Evolutionary conservation across 2,113 vertebrate genomes (phyloP), one percentile per base, ranked within the genome.

Genomic region (Prietella phreatophila): DNA sequence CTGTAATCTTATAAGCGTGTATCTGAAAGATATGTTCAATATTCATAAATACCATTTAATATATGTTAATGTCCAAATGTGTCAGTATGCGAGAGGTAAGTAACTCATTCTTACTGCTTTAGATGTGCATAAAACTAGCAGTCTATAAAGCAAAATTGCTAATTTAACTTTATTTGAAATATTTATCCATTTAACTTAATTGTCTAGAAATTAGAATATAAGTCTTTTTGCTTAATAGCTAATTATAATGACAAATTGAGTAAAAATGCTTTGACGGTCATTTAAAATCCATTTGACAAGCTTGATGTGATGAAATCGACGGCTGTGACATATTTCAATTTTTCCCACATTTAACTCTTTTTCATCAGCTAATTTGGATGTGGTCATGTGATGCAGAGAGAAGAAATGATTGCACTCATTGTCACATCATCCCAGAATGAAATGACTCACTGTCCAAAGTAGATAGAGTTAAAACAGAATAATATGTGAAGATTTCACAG

Each of bases 211-310:
- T 82, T 58, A 42, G 22, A 82, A 61, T 39, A 5, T 27, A 61
- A 82, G 39, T 36, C 17, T 9, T 82, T 82, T 9, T 81, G 30
- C 80, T 82, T 39, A 60, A 56, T 56, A 75, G 83, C 30, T 85
- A 73, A 39, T 85, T 36, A 73, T 20, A 39, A 61, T 82, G 58
- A 73, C 53, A 36, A 85, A 85, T 85, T 58, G 30, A 75, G 75
- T 69, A 84, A 85, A 85, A 73, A 50, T 56, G 53, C 5, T 6
- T 39, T 85, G 67, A 75, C 36, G 7, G 33, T 85, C 14, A 75
- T 85, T 85, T 73, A 56, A 73, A 85, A 75, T 56, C 53, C 50
- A 85, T 85, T 85, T 84, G 22, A 55, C 53, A 58, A 85, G 63
- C 13, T 3, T 71, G 83, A 84, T 25, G n/a, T 71, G 83, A 84